Conservation (phyloP, 92 coral and sea anemone species). For the Epizoanthus ramosus region DNA sequence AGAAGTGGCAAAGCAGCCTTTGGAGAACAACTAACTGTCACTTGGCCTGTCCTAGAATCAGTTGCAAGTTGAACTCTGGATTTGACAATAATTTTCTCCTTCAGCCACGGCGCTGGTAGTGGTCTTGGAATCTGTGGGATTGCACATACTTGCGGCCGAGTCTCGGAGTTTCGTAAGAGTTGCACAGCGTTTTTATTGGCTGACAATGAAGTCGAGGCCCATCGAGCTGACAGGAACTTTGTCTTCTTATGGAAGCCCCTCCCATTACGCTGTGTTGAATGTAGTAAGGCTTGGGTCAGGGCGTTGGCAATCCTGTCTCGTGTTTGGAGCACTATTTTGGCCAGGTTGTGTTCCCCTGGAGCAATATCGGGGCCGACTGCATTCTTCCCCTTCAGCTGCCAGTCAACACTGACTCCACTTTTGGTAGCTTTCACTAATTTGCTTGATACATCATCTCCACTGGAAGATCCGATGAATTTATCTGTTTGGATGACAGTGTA, state of each 20-base stretch:
- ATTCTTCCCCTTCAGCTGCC: neutral
- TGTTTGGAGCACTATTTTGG: slow-evolving; percentile 22
- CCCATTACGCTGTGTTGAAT: neutral
- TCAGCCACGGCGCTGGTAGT: neutral
- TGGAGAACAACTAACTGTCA: slow-evolving; percentile 16
- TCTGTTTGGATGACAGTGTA: neutral
- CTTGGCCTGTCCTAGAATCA: neutral
- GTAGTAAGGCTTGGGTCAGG: neutral
- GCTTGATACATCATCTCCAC: neutral
- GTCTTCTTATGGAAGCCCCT: neutral
- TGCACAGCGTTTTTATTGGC: slow-evolving; percentile 5
- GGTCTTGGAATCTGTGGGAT: neutral
- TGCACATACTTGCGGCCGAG: neutral
- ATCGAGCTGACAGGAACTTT: slow-evolving; percentile 6
- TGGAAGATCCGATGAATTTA: neutral
- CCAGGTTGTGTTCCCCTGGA: neutral
- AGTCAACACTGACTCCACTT: neutral
- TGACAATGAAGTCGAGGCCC: slow-evolving; percentile 4
- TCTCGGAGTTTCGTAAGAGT: neutral
- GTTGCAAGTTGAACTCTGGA: slow-evolving; percentile 8
- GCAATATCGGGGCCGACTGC: neutral
- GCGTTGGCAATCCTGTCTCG: slow-evolving; percentile 29
- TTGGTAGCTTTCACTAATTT: neutral
- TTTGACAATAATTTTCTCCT: slow-evolving; percentile 28
- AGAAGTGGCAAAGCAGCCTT: neutral